A percentile compares a stretch with the other conserved stretches of the same genome.
Evolutionary conservation across 2,797 vertebrate genomes (phyloP).

Genomic region (Tapera naevia): DNA sequence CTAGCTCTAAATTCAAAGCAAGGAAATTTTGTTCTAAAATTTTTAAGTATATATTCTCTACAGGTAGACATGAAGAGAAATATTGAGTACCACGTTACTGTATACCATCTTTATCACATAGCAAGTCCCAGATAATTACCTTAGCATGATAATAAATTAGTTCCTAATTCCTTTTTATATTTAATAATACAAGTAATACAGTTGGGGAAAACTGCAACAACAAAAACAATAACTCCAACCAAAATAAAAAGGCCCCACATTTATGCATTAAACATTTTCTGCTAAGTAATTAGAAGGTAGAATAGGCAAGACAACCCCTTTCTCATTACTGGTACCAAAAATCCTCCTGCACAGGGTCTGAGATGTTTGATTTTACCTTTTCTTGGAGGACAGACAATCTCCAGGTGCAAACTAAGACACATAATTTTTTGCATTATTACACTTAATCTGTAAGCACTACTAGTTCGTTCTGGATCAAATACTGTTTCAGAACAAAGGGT

Average conservation of each 20-base stretch:
- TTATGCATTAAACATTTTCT: neutral
- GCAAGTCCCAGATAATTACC: neutral
- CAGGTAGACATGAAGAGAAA: neutral
- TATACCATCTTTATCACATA: neutral
- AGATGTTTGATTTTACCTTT: neutral
- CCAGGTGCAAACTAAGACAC: neutral
- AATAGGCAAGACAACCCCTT: neutral
- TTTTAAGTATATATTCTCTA: neutral
- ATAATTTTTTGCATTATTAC: conserved; percentile 17
- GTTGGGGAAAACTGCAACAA: neutral
- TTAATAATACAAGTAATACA: neutral
- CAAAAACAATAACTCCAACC: neutral
- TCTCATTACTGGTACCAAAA: neutral
- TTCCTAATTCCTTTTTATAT: neutral
- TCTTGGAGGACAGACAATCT: conserved; percentile 2
- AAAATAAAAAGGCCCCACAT: neutral
- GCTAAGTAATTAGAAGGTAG: neutral
- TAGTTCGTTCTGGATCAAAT: conserved; percentile 37
- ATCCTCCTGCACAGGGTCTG: neutral
- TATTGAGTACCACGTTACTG: neutral
- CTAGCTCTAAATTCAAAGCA: neutral
- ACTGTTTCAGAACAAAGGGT: conserved; percentile 62
- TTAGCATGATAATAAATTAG: neutral
- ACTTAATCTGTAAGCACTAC: conserved; percentile 40
- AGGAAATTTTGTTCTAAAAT: neutral